Conservation (phyloP, 2,888 invertebrate genomes). For the Stegana nigrithorax region DNA sequence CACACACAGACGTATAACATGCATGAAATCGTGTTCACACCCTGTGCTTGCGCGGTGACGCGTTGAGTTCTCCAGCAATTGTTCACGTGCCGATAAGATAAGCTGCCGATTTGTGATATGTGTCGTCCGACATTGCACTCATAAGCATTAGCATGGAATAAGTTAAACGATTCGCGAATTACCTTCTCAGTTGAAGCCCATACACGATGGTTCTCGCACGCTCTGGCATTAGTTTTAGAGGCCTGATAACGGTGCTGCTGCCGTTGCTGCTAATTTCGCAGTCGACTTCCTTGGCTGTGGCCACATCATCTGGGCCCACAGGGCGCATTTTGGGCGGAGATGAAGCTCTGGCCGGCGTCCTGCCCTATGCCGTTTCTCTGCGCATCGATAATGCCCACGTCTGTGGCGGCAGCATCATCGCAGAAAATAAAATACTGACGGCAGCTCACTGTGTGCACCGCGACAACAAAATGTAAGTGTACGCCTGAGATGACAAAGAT, state of each 20-base stretch:
- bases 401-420: slow-evolving; percentile 61
- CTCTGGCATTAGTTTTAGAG: too few species aligned
- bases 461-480: slow-evolving; percentile 43
- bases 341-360: slow-evolving; percentile 51
- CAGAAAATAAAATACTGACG: slow-evolving; percentile 47
- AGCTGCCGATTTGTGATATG: too few species aligned
- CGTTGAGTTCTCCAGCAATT: too few species aligned
- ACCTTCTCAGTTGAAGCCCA: background rate
- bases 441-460: slow-evolving; percentile 62
- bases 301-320: background rate
- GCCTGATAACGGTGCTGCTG: slow-evolving; percentile 2
- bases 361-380: slow-evolving; percentile 64
- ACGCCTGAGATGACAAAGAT: background rate
- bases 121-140: too few species aligned
- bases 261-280: slow-evolving; percentile 6
- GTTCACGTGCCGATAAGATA: slow-evolving; percentile 51
- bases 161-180: too few species aligned
- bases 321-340: slow-evolving; percentile 60
- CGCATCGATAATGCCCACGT: slow-evolving; percentile 53
- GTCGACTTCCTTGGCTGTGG: background rate
- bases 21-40: too few species aligned
- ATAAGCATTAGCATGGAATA: too few species aligned
- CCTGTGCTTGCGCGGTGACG: too few species aligned
- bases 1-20: too few species aligned
- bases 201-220: slow-evolving; percentile 30